Evolutionary conservation across 2,113 vertebrate genomes (phyloP).

Genomic region (Archocentrus centrarchus): DNA sequence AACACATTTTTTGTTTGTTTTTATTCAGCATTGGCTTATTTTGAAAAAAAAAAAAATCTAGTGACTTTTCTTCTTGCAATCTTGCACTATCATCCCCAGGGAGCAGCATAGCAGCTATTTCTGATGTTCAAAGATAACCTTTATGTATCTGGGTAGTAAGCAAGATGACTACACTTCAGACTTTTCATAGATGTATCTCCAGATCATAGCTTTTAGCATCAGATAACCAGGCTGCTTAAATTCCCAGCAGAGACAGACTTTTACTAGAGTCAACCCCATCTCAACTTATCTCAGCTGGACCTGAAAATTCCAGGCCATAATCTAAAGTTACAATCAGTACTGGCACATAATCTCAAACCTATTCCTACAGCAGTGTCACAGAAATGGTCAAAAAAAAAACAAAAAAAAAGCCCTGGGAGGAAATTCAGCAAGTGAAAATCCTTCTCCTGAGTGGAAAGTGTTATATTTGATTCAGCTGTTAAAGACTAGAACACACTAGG

Average conservation of each 20-base stretch:
- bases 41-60: background rate
- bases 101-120: slow-evolving; percentile 31
- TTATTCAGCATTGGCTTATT: slow-evolving; percentile 12
- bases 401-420: slow-evolving; percentile 10
- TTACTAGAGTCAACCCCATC: slow-evolving; percentile 59
- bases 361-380: slow-evolving; percentile 27
- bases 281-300: slow-evolving; percentile 68
- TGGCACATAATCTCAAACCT: slow-evolving; percentile 37
- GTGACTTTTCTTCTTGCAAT: background rate
- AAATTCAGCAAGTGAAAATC: slow-evolving; percentile 56
- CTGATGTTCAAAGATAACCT: slow-evolving; percentile 61
- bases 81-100: background rate
- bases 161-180: slow-evolving; percentile 54
- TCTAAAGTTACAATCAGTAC: slow-evolving; percentile 68
- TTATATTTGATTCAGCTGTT: slow-evolving; percentile 31
- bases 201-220: slow-evolving; percentile 65
- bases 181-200: slow-evolving; percentile 43
- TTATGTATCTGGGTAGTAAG: slow-evolving; percentile 38
- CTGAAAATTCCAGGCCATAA: slow-evolving; percentile 64
- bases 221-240: slow-evolving; percentile 63
- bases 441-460: slow-evolving; percentile 20
- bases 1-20: background rate
- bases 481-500: slow-evolving; percentile 6
- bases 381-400: slow-evolving; percentile 2
- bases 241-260: slow-evolving; percentile 62